Evolutionary conservation across 2,113 vertebrate species (phyloP).

Genomic region (Neogale vison): DNA sequence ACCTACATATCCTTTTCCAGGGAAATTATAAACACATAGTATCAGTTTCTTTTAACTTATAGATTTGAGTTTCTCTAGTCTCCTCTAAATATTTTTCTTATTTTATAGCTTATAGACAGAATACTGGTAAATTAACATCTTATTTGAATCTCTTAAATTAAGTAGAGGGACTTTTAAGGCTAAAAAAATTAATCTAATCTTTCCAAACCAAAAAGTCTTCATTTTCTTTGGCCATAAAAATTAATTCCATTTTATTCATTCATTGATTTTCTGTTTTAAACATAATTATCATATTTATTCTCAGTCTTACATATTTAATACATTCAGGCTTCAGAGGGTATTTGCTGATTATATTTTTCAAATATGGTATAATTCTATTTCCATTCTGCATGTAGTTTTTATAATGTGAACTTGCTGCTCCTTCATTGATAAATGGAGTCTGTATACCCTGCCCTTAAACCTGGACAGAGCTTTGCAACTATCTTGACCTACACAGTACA

Average conservation of each 20-base stretch:
- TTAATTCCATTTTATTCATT: not conserved
- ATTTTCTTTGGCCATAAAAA: not conserved
- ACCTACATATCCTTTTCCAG: not conserved
- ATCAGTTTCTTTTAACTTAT: not conserved
- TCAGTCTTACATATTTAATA: not conserved
- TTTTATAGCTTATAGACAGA: not conserved
- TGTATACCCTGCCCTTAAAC: not conserved
- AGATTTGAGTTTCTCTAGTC: not conserved
- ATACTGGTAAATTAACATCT: not conserved
- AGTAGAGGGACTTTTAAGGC: not conserved
- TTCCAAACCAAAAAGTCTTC: not conserved
- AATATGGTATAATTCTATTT: not conserved
- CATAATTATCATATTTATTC: not conserved
- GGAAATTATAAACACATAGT: not conserved
- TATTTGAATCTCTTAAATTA: not conserved
- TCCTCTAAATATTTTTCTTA: conserved; percentile 3
- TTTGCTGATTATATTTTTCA: not conserved
- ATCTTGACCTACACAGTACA: not conserved
- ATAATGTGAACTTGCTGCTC: not conserved
- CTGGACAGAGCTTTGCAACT: not conserved
- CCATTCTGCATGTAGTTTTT: not conserved
- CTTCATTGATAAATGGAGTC: not conserved
- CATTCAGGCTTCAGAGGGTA: not conserved
- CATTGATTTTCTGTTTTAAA: not conserved
- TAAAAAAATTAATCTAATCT: not conserved